A percentile compares a stretch with the other conserved stretches of the same genome.
phyloP scores from a whole-genome alignment of 2,888 invertebrate genomes.

The Hololepta plana region DNA sequence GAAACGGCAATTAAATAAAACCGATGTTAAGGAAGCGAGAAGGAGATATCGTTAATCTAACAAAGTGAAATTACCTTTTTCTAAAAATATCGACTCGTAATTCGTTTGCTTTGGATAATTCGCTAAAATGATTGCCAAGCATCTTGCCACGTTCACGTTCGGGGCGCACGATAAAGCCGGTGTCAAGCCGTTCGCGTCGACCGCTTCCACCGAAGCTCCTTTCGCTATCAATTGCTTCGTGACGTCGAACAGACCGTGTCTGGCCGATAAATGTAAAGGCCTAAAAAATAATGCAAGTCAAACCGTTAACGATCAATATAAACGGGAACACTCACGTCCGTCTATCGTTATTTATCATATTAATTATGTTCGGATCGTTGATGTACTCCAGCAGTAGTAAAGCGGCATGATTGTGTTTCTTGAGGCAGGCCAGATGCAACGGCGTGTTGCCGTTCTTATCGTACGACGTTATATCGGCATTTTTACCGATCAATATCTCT shows the following conservation, averaged over 20 bases:
- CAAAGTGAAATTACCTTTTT: too few relatives aligned
- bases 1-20: too few relatives aligned
- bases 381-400: constrained; percentile 34
- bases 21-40: too few relatives aligned
- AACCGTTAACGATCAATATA: constrained; percentile 1
- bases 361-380: constrained; percentile 26
- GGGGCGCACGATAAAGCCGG: constrained; percentile 46
- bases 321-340: constrained; percentile 30
- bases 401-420: constrained; percentile 35
- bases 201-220: constrained; percentile 36
- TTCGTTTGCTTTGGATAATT: constrained; percentile 13
- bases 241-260: constrained; percentile 39
- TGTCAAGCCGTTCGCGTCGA: constrained; percentile 38
- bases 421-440: constrained; percentile 39
- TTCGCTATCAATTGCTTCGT: constrained; percentile 36
- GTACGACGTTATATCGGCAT: constrained; percentile 30
- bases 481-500: constrained; percentile 34
- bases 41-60: too few relatives aligned
- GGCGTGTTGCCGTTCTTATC: constrained; percentile 40
- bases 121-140: constrained; percentile 35
- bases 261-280: constrained; percentile 41
- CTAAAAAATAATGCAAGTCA: constrained; percentile 18
- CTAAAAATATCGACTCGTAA: too few relatives aligned
- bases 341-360: constrained; percentile 33
- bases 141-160: constrained; percentile 38